Evolutionary conservation across 64 coral and sea anemone genomes (phyloP).

Genomic region (Catalaphyllia jardinei): DNA sequence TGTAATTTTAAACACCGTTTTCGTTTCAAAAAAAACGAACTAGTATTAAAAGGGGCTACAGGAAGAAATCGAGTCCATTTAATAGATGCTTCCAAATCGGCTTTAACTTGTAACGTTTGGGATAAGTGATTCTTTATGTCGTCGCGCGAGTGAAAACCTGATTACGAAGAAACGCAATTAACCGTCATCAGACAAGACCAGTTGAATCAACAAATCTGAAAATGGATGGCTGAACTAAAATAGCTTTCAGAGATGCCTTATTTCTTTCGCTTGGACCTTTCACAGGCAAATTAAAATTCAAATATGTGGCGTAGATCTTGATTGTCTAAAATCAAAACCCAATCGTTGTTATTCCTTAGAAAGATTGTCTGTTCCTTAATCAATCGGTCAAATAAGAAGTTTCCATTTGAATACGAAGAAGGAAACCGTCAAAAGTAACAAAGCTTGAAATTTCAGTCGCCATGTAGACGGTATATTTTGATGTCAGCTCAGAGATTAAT

Average conservation of each 20-base stretch:
- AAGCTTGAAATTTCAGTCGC: slow-evolving; percentile 17
- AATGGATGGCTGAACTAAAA: neutral
- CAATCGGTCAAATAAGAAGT: neutral
- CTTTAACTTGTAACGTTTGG: too few relatives aligned
- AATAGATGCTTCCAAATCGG: too few relatives aligned
- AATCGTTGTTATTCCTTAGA: neutral
- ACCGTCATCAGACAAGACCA: neutral
- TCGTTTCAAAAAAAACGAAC: neutral
- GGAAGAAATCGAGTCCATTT: too few relatives aligned
- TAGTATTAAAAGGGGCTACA: neutral
- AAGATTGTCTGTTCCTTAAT: neutral
- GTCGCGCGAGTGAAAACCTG: too few relatives aligned
- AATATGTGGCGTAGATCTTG: neutral
- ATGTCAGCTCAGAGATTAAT: slow-evolving; percentile 10
- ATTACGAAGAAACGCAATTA: neutral
- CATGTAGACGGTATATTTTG: neutral
- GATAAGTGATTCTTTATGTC: too few relatives aligned
- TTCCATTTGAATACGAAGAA: neutral
- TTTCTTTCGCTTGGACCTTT: neutral
- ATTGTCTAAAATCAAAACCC: neutral
- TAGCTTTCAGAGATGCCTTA: neutral
- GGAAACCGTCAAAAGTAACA: too few relatives aligned
- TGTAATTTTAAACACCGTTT: neutral
- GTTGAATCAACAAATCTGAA: neutral
- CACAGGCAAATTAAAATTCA: neutral